Evolutionary conservation across 2,113 vertebrate genomes (phyloP), one percentile per base, ranked within the genome.

Genomic region (Mus spicilegus): DNA sequence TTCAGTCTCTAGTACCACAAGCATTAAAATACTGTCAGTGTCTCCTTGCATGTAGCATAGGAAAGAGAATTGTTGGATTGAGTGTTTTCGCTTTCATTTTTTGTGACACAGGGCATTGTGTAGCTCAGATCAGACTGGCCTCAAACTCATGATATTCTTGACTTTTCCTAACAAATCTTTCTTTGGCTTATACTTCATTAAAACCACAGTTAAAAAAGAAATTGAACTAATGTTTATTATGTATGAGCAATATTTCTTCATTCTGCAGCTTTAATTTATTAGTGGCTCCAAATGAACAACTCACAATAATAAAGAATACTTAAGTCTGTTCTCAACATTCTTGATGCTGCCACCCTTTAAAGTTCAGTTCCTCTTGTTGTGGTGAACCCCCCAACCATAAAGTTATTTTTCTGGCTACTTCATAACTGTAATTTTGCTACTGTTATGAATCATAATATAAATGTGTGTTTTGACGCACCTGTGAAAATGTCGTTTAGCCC

Each of bases 221-320:
- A 80, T 93, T 92, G 67, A 84, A 11, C 63, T 93, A 67, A 20
- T 91, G 14, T 88, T 93, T 94, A 86, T 78, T 81, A 46, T 51
- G 54, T 81, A 46, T 51, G 54, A 67, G 70, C 10, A 89, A 2
- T 22, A 89, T 22, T 95, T 81, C 11, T 49, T 75, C 65, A 13
- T 88, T 67, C 4, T 91, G 13, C 36, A 76, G 9, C 30, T 84
- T 81, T 22, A 73, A 1, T 95, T 95, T 93, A 51, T 11, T 26
- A 89, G 88, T 11, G 39, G 24, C 17, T 92, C 2, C 81, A 58
- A 95, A 54, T 94, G 76, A 89, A n/a, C 46, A 73, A 81, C 42
- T 30, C 26, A 70, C 5, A 65, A 28, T 58, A 56, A 73, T 73
- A 42, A 26, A 58, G 75, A 77, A 1, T 56, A 9, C 51, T 22